Base-by-base conservation (phyloP, 2,888 invertebrate genomes). In the Meandrusa payeni region DNA sequence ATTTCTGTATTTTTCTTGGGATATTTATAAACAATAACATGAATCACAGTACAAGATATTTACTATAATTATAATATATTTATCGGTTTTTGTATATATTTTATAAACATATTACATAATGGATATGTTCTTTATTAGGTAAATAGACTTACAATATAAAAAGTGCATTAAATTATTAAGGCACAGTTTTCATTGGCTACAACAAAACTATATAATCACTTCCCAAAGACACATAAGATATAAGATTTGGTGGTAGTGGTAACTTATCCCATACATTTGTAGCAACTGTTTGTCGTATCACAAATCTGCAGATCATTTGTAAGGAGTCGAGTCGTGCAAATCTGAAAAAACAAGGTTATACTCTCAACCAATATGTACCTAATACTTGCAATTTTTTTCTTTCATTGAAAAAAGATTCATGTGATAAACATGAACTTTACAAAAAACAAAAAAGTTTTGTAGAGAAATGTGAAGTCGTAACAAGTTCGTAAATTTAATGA, bases 291-390 rank as follows among this genome's bases (percentile, higher is more conserved):
- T 93, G 92, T 54, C 93, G 86, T 56, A 94, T 92, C 15, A 93
- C 92, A 86, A 93, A 93, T 59, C 93, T 89, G 73, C 93, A 93
- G 56, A 93, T 89, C 83, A 93, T 92, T 77, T 93, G 92, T 58
- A 94, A 65, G 58, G 64, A 92, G 88, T 74, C 92, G 87, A 70
- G 81, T 86, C 88, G 92, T 82, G 60, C 92, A 91, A 78, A 93
- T 90, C 70, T 93, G 88, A 51, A 93, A 81, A 28, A 41, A 49
- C 3, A 13, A 39, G 11, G 37, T 32, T 29, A 31, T 37, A 28
- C 23, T 5, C n/a, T n/a, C n/a, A n/a, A n/a, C n/a, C n/a, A n/a
- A n/a, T n/a, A n/a, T n/a, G n/a, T n/a, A n/a, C n/a, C n/a, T n/a
- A n/a, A n/a, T n/a, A n/a, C n/a, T n/a, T n/a, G n/a, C n/a, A n/a